Evolutionary conservation across 2,888 invertebrate genomes (phyloP).

Genomic region (Perithous albicinctus): DNA sequence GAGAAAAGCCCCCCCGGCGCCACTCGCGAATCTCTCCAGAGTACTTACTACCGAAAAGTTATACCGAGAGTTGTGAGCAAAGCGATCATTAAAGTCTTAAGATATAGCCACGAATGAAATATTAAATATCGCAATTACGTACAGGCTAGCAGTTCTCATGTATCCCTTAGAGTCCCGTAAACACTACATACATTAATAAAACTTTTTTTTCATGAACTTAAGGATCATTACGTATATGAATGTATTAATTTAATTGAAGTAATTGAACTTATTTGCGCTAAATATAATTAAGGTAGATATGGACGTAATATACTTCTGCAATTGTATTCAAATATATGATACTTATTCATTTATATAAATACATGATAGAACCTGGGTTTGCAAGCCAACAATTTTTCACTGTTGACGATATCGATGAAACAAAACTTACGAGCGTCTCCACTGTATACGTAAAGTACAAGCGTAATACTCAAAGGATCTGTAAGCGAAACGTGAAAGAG

Average conservation of each 20-base stretch:
- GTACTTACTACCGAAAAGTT: conserved; percentile 35
- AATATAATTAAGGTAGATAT: no score
- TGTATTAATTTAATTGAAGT: no score
- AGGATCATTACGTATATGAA: no score
- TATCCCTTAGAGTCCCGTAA: neutral
- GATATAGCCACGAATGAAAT: conserved; percentile 12
- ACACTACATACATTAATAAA: no score
- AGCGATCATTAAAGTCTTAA: neutral
- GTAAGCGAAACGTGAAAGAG: conserved; percentile 27
- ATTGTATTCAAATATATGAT: neutral
- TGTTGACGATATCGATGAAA: neutral
- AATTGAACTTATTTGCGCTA: no score
- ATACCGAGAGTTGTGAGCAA: conserved; percentile 12
- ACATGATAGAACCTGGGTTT: neutral
- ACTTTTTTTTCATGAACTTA: no score
- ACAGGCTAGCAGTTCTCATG: neutral
- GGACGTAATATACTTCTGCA: neutral
- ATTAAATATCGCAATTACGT: conserved; percentile 10
- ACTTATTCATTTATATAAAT: neutral
- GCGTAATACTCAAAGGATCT: neutral
- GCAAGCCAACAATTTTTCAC: neutral
- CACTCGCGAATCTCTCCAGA: conserved; percentile 32
- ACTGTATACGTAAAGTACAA: neutral
- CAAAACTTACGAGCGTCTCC: neutral
- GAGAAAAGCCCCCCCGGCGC: conserved; percentile 45